Evolutionary conservation across 2,888 invertebrate species (phyloP), one percentile per base, ranked within the genome.

Genomic region (Leucozona laternaria): DNA sequence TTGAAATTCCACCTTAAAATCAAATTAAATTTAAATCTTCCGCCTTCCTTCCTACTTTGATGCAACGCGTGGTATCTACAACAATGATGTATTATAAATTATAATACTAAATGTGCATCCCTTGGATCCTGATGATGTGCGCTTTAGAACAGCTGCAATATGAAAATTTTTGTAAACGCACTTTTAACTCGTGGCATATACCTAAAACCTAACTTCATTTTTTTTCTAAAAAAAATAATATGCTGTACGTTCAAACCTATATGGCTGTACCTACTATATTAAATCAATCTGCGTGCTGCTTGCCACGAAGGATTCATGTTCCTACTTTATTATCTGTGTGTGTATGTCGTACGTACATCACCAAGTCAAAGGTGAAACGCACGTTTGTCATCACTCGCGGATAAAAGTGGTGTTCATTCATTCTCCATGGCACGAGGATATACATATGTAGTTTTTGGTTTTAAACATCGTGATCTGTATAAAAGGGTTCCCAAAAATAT

Each of bases 271-370:
- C 6, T 3, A 15, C 4, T 13, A 37, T 37, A 15, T 79, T 75
- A 53, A 68, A 82, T 82, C 86, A 86, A 82, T 86, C 78, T 82
- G 78, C 82, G 82, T 79, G 71, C 60, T 79, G 71, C 60, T 82
- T 71, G 48, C 50, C 72, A 57, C 48, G 76, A 68, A 68, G 37
- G 53, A 53, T 53, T 40, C 68, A 58, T 81, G 71, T 50, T 48
- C 13, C 10, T 22, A 50, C 25, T 8, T 28, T 4, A 11, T 55
- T 28, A n/a, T 34, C 57, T 73, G 34, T 48, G 50, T 43, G 64
- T 31, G 48, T 28, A 15, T 53, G 28, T 71, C 22, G 15, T 37
- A 22, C 20, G 17, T 15, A 20, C 34, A 13, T 2, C 5, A 53
- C 13, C 45, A 60, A 78, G 86, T 75, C 86, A 86, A 72, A 86